Conservation (phyloP, 2,888 invertebrate genomes). For the Metallyticus violacea region DNA sequence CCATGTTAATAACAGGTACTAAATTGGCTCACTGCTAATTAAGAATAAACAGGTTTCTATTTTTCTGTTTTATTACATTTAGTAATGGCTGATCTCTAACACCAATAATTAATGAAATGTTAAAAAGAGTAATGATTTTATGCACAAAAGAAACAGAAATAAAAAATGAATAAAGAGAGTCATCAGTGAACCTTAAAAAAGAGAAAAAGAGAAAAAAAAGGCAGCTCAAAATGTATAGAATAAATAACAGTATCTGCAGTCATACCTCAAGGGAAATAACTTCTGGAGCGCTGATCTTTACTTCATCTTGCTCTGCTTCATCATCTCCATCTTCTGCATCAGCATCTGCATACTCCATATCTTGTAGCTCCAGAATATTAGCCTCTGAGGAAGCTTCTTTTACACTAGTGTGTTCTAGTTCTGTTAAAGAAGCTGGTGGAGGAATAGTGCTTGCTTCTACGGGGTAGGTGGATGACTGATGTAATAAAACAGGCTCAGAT, state of each 20-base stretch:
- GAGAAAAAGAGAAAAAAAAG: too few species aligned
- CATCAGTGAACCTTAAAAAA: too few species aligned
- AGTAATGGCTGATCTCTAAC: too few species aligned
- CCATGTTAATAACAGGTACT: too few species aligned
- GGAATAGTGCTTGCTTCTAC: neutral
- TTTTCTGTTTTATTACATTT: too few species aligned
- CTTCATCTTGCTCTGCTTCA: constrained; percentile 31
- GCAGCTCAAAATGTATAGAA: too few species aligned
- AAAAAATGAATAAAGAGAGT: neutral
- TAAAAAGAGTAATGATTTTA: neutral
- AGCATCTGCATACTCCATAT: constrained; percentile 57
- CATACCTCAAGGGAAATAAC: neutral
- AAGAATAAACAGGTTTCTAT: too few species aligned
- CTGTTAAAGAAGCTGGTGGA: neutral
- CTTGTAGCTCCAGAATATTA: constrained; percentile 51
- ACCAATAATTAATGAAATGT: neutral
- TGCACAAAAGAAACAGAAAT: too few species aligned
- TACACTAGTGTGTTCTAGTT: constrained; percentile 55
- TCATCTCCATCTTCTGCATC: constrained; percentile 50
- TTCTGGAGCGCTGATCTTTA: constrained; percentile 22
- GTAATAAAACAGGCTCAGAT: neutral
- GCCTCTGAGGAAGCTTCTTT: constrained; percentile 45
- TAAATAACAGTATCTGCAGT: neutral
- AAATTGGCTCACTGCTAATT: too few species aligned
- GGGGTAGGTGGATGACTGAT: neutral